Base-by-base conservation (phyloP, 2,888 invertebrate genomes). In the Onthophagus sagittarius region DNA sequence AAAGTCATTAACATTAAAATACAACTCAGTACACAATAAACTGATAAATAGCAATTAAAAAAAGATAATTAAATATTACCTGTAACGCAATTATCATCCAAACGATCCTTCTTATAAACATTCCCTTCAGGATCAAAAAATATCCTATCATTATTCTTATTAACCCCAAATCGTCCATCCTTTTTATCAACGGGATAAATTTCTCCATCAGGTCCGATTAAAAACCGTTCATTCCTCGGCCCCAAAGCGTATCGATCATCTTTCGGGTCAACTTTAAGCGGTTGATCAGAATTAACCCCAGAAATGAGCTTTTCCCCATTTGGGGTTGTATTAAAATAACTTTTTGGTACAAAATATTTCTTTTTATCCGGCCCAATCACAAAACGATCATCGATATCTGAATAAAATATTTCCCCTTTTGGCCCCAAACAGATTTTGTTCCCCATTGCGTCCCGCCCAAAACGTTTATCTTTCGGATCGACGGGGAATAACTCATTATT, bases 401-500 rank as follows among this genome's bases (percentile, higher is more conserved):
- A 53, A 39, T 72, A 74, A 14, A 71, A 74, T 0, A 72, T 13
- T 64, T 74, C 74, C 11, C 74, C 74, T 15, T 74, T 74, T 5
- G 74, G 74, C 1, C 74, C 74, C 5, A 74, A 31, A n/a, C 70
- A 70, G 32, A 74, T 72, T 71, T 74, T 74, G 6, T 70, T 72
- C 6, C 74, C 74, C 23, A 63, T 65, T 1, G 71, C 62, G 14
- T 72, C 74, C n/a, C 72, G 33, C 13, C 70, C 72, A 39, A 65
- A 74, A 13, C 74, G 70, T 63, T 74, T 74, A 70, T 74, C 74
- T n/a, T 72, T 70, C 4, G 74, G 74, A 71, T 74, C 74, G 15
- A 74, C 72, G 11, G 72, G 72, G 32, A 64, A 74, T 31, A 70
- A 15, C n/a, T 72, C 65, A 15, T 67, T 69, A 39, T 72, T 69